Base-by-base conservation (phyloP, 92 coral and sea anemone species). In the Paramuricea clavata region DNA sequence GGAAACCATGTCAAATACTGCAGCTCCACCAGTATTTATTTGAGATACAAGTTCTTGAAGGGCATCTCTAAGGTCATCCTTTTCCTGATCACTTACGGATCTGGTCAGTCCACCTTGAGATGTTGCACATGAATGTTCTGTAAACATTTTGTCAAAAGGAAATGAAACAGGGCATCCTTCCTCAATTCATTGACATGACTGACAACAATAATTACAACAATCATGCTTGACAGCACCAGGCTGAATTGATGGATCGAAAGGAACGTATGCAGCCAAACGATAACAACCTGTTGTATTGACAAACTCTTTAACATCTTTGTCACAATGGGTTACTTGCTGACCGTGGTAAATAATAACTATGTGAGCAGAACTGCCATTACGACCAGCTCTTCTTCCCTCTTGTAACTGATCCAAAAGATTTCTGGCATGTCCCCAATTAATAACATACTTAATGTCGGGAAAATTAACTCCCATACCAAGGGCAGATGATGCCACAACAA, bases 121-220 rank as follows among this genome's bases (percentile, higher is more conserved):
- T 0, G 59, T 0, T 23, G 3, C 64, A 41, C 32, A 44, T 41
- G 47, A n/a, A n/a, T n/a, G 2, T 0, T 49, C 28, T 67, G 74
- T 35, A 30, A 0, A 67, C 10, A 1, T 74, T 2, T 74, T 54
- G 3, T 67, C 19, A 74, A 81, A 81, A 28, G 30, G 33, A 64
- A 62, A 81, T 12, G 76, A 23, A 47, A 62, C 76, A 21, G 76
- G 76, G 61, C 86, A 81, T 62, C 61, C 76, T 13, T 81, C 36
- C 35, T 31, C 59, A 28, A 22, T 3, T n/a, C 86, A 81, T 11
- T 31, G 74, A 25, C 86, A 81, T 39, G 74, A 62, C 59, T 81
- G 49, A 25, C 76, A 31, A 81, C 86, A 81, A 60, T 39, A 81
- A 81, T 27, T 81, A 49, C 86, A 81, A 30, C 86, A 81, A 64